These are phyloP conservation scores for Epiblema foenella DNA, from an alignment of 2,888 invertebrate species.

Conservation along the genomic window DNA sequence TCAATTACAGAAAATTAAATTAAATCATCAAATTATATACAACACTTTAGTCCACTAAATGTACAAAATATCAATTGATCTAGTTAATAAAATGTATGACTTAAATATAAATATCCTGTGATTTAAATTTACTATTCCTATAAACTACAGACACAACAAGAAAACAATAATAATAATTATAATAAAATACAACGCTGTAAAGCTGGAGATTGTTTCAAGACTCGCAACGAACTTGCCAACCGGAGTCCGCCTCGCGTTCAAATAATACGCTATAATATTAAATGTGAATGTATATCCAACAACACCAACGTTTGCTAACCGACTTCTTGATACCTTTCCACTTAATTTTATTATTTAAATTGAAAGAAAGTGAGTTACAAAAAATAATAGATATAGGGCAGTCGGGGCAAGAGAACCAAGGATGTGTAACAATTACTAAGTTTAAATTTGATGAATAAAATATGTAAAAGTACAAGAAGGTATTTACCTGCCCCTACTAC, in stretches of 20 bases:
- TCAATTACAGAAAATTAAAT: slow-evolving; percentile 3
- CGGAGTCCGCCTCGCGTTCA: neutral
- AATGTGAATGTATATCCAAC: slow-evolving; percentile 2
- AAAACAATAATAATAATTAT: slow-evolving; percentile 18
- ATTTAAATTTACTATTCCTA: slow-evolving; percentile 25
- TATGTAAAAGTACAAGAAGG: neutral
- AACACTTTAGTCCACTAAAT: slow-evolving; percentile 22
- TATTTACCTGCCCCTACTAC: neutral
- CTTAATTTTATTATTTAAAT: neutral
- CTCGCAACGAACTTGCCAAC: neutral
- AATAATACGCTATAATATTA: neutral
- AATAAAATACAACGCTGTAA: slow-evolving; percentile 26
- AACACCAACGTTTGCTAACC: neutral
- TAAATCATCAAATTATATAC: slow-evolving; percentile 23
- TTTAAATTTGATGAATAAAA: too few relatives aligned
- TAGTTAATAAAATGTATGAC: slow-evolving; percentile 27
- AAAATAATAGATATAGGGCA: neutral
- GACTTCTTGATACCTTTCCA: neutral
- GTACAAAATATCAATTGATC: slow-evolving; percentile 28
- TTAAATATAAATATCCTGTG: slow-evolving; percentile 26
- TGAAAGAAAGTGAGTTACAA: neutral
- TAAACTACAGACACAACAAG: slow-evolving; percentile 9
- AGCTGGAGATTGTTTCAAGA: slow-evolving; percentile 24
- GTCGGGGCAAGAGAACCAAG: too few relatives aligned
- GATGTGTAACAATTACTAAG: neutral